Evolutionary conservation across 2,888 invertebrate species (phyloP), one percentile per base, ranked within the genome.

Genomic region (Drosophila birchii): DNA sequence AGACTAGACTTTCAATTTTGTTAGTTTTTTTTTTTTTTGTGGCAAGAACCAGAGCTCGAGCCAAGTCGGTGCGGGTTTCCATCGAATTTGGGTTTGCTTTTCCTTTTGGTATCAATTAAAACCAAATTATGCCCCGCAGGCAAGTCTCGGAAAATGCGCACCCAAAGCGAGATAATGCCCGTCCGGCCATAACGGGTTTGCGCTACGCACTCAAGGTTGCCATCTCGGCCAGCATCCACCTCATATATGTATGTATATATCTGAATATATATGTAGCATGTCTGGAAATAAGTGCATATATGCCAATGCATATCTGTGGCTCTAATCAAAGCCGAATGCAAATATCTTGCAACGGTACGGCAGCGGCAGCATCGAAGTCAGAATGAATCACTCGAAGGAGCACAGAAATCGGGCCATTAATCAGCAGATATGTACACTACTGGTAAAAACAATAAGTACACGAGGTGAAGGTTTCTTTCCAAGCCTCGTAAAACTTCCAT

Each of bases 131-230:
- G 71, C 59, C 68, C 64, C 53, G 39, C 71, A 76, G 85, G 64
- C 87, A 63, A 66, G 82, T 67, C 80, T 80, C 68, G 80, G 75
- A 85, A 85, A 87, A 83, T 78, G 61, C 69, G 60, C 63, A 57
- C 61, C 32, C 56, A 49, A 57, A 23, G 64, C 49, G 12, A 70
- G 83, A 80, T 86, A 82, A 80, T 85, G 74, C 60, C 69, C 80
- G 78, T 82, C 78, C 78, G 86, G 82, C 43, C 78, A 68, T 58
- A 83, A 86, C 88, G 88, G 76, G 88, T 83, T 88, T 59, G 38
- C 32, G 18, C 45, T 59, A 79, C 66, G 63, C 77, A 79, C 64
- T 56, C 68, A 67, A 73, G 57, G 68, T 75, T 75, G 51, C 51
- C 51, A 51, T 51, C 51, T 34, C 20, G 20, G 20, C 51, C 51